Evolutionary conservation across 2,113 vertebrate species (phyloP).

Genomic region (Nesospiza acunhae): DNA sequence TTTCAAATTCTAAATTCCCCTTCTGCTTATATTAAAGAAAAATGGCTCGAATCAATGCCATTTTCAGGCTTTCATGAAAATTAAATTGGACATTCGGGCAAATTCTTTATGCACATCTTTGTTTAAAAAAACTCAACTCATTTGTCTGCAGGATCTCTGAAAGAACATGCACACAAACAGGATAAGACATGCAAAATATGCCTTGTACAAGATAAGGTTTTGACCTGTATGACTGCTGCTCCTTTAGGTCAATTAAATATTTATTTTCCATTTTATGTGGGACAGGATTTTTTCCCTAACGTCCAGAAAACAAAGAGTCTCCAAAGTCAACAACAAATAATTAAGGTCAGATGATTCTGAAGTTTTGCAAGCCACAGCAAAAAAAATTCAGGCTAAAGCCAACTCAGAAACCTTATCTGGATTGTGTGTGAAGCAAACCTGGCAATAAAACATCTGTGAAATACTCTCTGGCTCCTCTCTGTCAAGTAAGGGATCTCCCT

Average conservation of each 20-base stretch:
- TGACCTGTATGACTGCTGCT: neutral
- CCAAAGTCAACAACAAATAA: neutral
- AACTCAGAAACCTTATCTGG: slow-evolving; percentile 22
- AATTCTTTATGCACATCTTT: neutral
- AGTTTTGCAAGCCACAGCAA: slow-evolving; percentile 4
- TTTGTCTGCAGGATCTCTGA: neutral
- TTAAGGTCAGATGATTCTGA: neutral
- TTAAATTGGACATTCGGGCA: neutral
- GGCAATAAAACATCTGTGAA: slow-evolving; percentile 3
- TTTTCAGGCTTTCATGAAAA: neutral
- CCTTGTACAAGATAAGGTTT: neutral
- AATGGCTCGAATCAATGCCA: neutral
- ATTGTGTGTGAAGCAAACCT: neutral
- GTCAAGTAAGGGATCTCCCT: neutral
- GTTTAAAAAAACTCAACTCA: neutral
- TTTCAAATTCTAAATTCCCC: neutral
- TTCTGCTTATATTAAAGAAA: neutral
- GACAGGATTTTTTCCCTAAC: neutral
- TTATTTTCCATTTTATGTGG: neutral
- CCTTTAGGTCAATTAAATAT: neutral
- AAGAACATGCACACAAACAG: neutral
- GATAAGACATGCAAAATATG: neutral
- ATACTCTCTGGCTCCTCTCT: slow-evolving; percentile 8
- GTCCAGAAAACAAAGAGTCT: neutral
- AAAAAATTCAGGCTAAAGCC: neutral